Evolutionary conservation across 92 coral and sea anemone species (phyloP).

Genomic region (Epizoanthus scotinus): DNA sequence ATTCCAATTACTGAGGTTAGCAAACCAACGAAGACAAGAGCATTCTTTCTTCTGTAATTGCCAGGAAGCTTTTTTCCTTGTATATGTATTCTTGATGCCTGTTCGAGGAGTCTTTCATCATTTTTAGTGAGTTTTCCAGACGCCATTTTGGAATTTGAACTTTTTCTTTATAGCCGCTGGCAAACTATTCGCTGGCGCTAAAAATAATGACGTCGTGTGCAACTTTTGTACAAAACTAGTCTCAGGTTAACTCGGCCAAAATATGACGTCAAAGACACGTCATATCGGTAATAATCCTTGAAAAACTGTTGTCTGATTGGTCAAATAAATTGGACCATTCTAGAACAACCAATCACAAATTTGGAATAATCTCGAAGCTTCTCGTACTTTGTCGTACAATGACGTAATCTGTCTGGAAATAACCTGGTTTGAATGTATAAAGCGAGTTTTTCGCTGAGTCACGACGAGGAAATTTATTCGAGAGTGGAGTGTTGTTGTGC

Average conservation of each 20-base stretch:
- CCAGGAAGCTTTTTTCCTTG: slow-evolving; percentile 41
- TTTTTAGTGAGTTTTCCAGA: slow-evolving; percentile 41
- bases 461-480: slow-evolving; percentile 14
- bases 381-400: background rate
- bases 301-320: background rate
- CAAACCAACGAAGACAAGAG: slow-evolving; percentile 79
- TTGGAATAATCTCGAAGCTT: slow-evolving; percentile 32
- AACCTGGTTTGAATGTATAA: slow-evolving; percentile 13
- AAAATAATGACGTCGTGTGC: background rate
- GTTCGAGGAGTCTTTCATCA: slow-evolving; percentile 54
- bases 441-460: slow-evolving; percentile 76
- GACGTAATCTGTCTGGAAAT: slow-evolving; percentile 45
- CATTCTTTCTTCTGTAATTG: slow-evolving; percentile 64
- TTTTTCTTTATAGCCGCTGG: slow-evolving; percentile 47
- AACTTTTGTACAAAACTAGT: background rate
- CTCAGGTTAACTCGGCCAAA: background rate
- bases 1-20: slow-evolving; percentile 88
- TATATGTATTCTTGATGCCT: slow-evolving; percentile 50
- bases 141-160: slow-evolving; percentile 69
- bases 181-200: slow-evolving; percentile 28
- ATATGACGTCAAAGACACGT: slow-evolving; percentile 27
- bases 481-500: background rate
- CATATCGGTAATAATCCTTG: background rate
- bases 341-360: slow-evolving; percentile 18
- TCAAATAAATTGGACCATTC: background rate